Evolutionary conservation across 1,140 invertebrate genomes (phyloP).

Genomic region (Samia ricini): DNA sequence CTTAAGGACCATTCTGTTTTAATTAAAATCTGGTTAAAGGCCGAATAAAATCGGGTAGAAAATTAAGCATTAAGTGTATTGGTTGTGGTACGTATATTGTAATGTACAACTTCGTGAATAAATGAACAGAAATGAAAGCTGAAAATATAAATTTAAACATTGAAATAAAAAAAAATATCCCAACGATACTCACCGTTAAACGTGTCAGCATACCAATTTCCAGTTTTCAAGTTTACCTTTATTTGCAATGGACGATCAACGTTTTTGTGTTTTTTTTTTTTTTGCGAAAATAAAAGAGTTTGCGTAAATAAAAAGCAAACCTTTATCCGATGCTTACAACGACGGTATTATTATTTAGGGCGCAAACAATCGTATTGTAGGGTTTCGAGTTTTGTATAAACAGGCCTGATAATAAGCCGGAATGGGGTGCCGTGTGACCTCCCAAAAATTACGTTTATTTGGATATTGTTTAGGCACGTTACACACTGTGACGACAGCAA

Average conservation of each 20-base stretch:
- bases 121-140: no score
- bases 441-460: conserved; percentile 15
- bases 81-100: no score
- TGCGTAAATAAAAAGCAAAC: conserved; percentile 3
- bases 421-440: conserved; percentile 25
- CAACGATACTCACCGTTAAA: conserved; percentile 24
- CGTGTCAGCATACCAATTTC: conserved; percentile 31
- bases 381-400: conserved; percentile 47
- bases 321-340: conserved; percentile 33
- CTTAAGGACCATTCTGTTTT: no score
- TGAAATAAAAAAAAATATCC: conserved; percentile 11
- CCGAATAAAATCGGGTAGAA: no score
- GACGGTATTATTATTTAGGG: conserved; percentile 52
- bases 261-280: no score
- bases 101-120: no score
- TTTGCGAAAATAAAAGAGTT: background rate
- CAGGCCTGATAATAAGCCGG: conserved; percentile 37
- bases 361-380: conserved; percentile 41
- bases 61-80: no score
- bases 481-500: background rate
- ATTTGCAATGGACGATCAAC: conserved; percentile 20
- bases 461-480: background rate
- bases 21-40: no score
- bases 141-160: no score
- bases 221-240: conserved; percentile 28